Evolutionary conservation across 2,797 vertebrate genomes (phyloP).

Genomic region (Lophius americanus): DNA sequence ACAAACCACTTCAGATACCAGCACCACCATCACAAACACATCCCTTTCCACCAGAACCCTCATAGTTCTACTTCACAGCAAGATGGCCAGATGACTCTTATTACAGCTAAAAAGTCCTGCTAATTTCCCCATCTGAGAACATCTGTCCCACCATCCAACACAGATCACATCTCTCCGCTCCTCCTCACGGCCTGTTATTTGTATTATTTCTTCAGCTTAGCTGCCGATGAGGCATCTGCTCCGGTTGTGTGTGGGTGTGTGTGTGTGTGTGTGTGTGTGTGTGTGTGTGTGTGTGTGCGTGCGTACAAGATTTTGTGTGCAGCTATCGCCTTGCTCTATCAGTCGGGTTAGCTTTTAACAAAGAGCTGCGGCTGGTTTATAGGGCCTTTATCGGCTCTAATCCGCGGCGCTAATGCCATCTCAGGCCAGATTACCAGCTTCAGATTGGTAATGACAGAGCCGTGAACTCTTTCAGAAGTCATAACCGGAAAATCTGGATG

Average conservation of each 20-base stretch:
- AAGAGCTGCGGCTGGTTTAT: conserved; percentile 80
- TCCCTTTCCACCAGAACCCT: conserved; percentile 35
- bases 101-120: conserved; percentile 63
- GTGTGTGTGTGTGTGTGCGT: conserved; percentile 30
- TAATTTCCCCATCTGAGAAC: conserved; percentile 73
- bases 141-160: conserved; percentile 62
- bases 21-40: conserved; percentile 5
- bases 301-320: conserved; percentile 26
- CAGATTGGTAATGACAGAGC: conserved; percentile 82
- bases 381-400: conserved; percentile 83
- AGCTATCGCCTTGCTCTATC: conserved; percentile 64
- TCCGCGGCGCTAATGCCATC: conserved; percentile 81
- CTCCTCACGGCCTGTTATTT: conserved; percentile 60
- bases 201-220: conserved; percentile 74
- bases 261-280: conserved; percentile 29
- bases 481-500: conserved; percentile 75
- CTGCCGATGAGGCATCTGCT: conserved; percentile 63
- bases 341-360: conserved; percentile 73
- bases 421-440: conserved; percentile 83
- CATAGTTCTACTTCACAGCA: conserved; percentile 45
- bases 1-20: not conserved
- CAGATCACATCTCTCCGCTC: conserved; percentile 53
- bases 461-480: conserved; percentile 80
- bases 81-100: conserved; percentile 59
- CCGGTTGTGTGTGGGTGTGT: conserved; percentile 12